Evolutionary conservation across 2,888 invertebrate species (phyloP).

Genomic region (Ophonus ardosiacus): DNA sequence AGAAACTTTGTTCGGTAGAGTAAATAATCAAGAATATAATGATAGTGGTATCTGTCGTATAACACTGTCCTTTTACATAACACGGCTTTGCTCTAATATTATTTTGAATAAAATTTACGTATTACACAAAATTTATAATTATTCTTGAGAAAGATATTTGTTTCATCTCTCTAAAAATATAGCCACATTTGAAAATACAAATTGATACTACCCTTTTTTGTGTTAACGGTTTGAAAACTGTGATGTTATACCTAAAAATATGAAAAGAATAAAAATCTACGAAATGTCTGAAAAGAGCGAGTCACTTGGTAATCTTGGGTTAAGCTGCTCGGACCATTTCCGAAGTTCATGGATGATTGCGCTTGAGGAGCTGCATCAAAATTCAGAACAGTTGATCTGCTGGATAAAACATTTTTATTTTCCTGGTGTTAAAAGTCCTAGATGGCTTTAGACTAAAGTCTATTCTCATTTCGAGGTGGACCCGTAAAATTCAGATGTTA

Average conservation of each 20-base stretch:
- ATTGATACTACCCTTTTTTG: too few relatives aligned
- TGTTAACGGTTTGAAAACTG: too few relatives aligned
- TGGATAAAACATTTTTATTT: constrained; percentile 47
- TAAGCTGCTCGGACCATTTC: constrained; percentile 18
- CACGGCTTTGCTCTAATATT: too few relatives aligned
- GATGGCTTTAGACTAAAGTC: constrained; percentile 43
- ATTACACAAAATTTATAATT: too few relatives aligned
- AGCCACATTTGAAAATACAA: too few relatives aligned
- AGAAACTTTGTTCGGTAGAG: too few relatives aligned
- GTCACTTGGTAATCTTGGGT: constrained; percentile 13
- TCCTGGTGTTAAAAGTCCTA: constrained; percentile 9
- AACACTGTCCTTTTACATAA: too few relatives aligned
- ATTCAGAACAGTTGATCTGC: constrained; percentile 48
- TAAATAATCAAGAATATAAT: too few relatives aligned
- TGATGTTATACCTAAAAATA: neutral
- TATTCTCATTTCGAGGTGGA: constrained; percentile 41
- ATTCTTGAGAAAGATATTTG: too few relatives aligned
- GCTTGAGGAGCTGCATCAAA: constrained; percentile 35
- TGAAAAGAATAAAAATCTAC: neutral
- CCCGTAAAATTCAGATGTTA: constrained; percentile 48
- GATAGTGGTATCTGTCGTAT: too few relatives aligned
- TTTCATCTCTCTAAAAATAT: too few relatives aligned
- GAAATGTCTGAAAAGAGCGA: neutral
- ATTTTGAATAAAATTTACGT: too few relatives aligned
- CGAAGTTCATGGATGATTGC: neutral